A percentile compares a stretch with the other conserved stretches of the same genome.
Conservation (phyloP, 2,888 invertebrate species). For the Andricus curvator region DNA sequence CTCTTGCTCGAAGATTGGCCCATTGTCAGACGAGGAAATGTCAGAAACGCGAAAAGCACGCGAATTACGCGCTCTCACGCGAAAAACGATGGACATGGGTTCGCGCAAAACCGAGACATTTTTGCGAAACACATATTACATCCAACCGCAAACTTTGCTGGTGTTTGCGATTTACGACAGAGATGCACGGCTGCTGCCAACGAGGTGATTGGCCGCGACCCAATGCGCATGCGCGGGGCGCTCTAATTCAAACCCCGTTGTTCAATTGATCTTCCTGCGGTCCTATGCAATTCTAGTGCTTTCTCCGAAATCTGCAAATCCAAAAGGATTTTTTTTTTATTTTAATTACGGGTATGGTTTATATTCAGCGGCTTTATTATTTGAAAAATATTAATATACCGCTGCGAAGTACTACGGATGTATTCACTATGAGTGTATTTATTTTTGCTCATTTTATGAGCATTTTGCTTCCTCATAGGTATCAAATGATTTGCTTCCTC, state of each 20-base stretch:
- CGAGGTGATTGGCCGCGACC: constrained; percentile 60
- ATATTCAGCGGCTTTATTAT: too few species aligned
- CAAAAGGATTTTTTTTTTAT: not conserved
- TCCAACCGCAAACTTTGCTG: constrained; percentile 59
- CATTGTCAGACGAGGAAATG: constrained; percentile 66
- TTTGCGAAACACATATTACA: constrained; percentile 66
- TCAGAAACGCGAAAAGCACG: constrained; percentile 46
- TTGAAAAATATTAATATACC: too few species aligned
- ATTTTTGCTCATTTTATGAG: too few species aligned
- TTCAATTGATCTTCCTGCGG: constrained; percentile 12
- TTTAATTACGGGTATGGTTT: not conserved
- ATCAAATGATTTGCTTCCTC: too few species aligned
- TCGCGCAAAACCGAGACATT: constrained; percentile 65
- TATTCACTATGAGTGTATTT: too few species aligned
- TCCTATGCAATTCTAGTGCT: too few species aligned
- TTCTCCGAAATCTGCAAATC: not conserved
- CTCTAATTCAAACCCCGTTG: constrained; percentile 50
- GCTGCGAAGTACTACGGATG: too few species aligned
- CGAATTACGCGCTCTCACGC: constrained; percentile 46
- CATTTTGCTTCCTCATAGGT: too few species aligned
- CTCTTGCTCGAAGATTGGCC: constrained; percentile 75
- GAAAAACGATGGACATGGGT: constrained; percentile 51
- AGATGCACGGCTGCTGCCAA: constrained; percentile 59
- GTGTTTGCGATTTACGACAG: constrained; percentile 49
- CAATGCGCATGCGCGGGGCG: constrained; percentile 53